These are phyloP conservation scores for Ibidorhyncha struthersii DNA, from an alignment of 2,113 vertebrate genomes.

Conservation along the genomic window DNA sequence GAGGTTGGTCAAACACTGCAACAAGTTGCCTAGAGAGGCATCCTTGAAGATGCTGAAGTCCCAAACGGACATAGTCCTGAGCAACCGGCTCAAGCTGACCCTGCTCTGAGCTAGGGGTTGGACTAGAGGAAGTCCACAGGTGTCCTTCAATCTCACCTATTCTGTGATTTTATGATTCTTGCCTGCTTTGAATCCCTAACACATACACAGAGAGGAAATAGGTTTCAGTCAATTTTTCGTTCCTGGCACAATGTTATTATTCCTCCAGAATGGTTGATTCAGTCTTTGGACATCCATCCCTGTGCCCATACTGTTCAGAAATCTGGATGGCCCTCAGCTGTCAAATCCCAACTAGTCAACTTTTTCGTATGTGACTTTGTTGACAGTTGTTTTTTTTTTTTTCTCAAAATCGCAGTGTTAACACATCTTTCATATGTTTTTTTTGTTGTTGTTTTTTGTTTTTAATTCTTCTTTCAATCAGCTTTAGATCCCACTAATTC, in stretches of 20 bases:
- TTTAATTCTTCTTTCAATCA: not conserved
- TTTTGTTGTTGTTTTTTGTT: not conserved
- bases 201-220: not conserved
- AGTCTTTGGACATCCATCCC: not conserved
- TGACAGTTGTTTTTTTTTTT: not conserved
- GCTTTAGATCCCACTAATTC: not conserved
- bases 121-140: not conserved
- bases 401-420: not conserved
- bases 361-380: not conserved
- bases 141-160: rapidly evolving
- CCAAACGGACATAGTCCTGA: not conserved
- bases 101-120: rapidly evolving
- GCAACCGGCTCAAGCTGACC: not conserved
- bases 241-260: not conserved
- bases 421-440: not conserved
- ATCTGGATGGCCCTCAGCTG: rapidly evolving
- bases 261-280: not conserved
- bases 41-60: not conserved
- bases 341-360: not conserved
- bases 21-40: not conserved
- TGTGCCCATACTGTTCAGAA: not conserved
- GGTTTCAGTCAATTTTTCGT: not conserved
- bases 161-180: not conserved
- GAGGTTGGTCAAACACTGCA: not conserved
- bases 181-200: not conserved